These are phyloP conservation scores for Ptychadena robeensis DNA, from an alignment of 2,797 vertebrate genomes.

Conservation along the genomic window DNA sequence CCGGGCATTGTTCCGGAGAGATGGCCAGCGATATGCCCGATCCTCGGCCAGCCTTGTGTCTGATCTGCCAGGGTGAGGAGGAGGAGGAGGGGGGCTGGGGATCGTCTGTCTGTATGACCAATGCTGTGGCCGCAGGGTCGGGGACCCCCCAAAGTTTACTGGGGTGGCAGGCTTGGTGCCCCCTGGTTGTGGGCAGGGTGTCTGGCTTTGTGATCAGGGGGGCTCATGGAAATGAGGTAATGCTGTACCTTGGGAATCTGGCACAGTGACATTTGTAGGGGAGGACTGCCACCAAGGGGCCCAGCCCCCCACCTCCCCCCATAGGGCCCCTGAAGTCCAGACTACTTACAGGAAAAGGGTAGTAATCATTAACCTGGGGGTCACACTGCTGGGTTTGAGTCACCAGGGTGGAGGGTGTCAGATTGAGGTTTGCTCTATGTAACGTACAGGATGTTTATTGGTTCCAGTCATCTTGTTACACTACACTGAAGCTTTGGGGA, in stretches of 20 bases:
- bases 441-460: not conserved
- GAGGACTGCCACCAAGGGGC: slow-evolving; percentile 21
- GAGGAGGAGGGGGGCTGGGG: too few species aligned
- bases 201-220: slow-evolving; percentile 35
- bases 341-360: slow-evolving; percentile 9
- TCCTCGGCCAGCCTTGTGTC: slow-evolving; percentile 24
- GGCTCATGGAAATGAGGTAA: slow-evolving; percentile 46
- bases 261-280: slow-evolving; percentile 30
- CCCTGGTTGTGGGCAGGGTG: slow-evolving; percentile 23
- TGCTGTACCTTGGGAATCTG: slow-evolving; percentile 37
- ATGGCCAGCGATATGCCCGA: not conserved
- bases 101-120: too few species aligned
- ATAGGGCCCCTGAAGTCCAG: not conserved
- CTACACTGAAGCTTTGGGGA: not conserved
- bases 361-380: not conserved
- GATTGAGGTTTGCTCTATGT: not conserved
- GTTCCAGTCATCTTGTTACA: not conserved
- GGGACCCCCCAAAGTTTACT: too few species aligned
- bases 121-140: too few species aligned
- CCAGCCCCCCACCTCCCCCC: not conserved
- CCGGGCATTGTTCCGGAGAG: slow-evolving; percentile 37
- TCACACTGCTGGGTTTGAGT: not conserved
- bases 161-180: not conserved
- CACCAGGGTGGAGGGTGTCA: not conserved
- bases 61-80: slow-evolving; percentile 20